phyloP scores from a whole-genome alignment of 1,140 invertebrate species.

The Diachasmimorpha longicaudata region DNA sequence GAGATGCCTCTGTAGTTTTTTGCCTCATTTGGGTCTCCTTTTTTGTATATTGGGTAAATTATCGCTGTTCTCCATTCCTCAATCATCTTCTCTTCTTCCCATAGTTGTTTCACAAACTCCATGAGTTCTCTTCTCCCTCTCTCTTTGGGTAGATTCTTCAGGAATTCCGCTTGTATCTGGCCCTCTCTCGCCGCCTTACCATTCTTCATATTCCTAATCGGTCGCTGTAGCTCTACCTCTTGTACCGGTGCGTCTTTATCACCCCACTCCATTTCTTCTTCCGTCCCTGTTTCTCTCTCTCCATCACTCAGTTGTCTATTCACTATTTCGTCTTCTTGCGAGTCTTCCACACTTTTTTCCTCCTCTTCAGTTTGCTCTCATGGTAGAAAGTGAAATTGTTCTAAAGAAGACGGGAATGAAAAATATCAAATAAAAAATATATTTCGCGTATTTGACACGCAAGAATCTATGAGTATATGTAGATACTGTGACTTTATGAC shows the following conservation, averaged over 20 bases:
- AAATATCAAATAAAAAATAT: too few relatives aligned
- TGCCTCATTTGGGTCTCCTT: neutral
- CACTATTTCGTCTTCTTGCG: neutral
- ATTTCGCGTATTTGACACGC: too few relatives aligned
- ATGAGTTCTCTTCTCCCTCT: neutral
- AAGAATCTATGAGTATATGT: too few relatives aligned
- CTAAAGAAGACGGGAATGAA: too few relatives aligned
- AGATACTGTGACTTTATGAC: too few relatives aligned
- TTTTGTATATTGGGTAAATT: neutral
- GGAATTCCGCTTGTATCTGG: neutral
- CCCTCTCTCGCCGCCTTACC: neutral
- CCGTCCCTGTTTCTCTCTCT: neutral
- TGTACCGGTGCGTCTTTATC: neutral
- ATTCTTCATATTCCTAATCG: neutral
- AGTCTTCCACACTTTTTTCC: neutral
- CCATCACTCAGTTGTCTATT: neutral
- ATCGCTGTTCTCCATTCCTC: neutral
- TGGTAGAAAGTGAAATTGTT: too few relatives aligned
- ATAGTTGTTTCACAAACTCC: neutral
- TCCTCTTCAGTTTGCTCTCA: neutral
- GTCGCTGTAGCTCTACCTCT: neutral
- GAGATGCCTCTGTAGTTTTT: slow-evolving; percentile 3
- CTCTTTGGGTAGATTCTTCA: neutral
- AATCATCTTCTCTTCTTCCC: neutral
- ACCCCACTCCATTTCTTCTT: neutral